A percentile compares a stretch with the other conserved stretches of the same genome.
Evolutionary conservation across 2,113 vertebrate genomes (phyloP).

Genomic region (Pipa parva): DNA sequence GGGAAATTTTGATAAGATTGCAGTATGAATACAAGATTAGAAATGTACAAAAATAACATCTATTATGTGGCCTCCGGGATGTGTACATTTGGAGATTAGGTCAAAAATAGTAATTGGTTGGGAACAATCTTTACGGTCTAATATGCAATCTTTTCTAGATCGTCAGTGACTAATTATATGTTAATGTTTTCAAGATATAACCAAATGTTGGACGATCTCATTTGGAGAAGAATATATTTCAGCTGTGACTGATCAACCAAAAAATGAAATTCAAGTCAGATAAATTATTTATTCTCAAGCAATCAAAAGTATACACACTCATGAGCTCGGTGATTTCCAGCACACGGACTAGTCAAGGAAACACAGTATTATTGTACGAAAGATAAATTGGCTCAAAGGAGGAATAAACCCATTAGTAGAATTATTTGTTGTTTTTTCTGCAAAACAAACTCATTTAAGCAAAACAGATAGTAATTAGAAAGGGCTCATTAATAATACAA

Average conservation of each 20-base stretch:
- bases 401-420: conserved; percentile 19
- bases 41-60: too few relatives aligned
- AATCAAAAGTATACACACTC: conserved; percentile 2
- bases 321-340: conserved; percentile 1
- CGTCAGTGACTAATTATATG: neutral
- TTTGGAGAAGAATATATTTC: conserved; percentile 17
- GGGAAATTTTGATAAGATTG: too few relatives aligned
- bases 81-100: too few relatives aligned
- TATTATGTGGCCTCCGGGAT: too few relatives aligned
- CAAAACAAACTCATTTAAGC: conserved; percentile 34
- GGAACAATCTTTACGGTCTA: neutral
- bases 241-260: conserved; percentile 11
- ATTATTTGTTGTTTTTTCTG: conserved; percentile 24
- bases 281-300: conserved; percentile 16
- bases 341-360: neutral
- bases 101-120: too few relatives aligned
- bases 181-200: neutral
- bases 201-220: neutral
- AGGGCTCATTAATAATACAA: conserved; percentile 19
- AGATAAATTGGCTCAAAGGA: conserved; percentile 6
- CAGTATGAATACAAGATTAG: too few relatives aligned
- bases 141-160: neutral
- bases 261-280: conserved; percentile 6
- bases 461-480: conserved; percentile 26
- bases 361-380: neutral